Conservation (phyloP, 2,888 invertebrate species). For the Tinea pellionella region DNA sequence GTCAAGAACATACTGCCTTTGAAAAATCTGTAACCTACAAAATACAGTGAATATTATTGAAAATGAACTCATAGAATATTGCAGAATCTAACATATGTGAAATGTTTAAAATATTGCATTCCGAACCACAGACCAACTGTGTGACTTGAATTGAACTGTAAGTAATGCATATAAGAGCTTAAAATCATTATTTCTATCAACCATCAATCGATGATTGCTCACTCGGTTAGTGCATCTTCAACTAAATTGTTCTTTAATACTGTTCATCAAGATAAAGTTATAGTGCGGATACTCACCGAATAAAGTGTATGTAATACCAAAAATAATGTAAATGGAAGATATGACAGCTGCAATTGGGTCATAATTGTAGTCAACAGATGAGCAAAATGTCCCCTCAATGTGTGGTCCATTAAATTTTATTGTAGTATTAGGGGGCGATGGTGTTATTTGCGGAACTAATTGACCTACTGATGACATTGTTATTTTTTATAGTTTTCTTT, state of each 20-base stretch:
- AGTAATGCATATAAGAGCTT: too few relatives aligned
- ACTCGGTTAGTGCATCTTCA: too few relatives aligned
- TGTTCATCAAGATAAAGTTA: too few relatives aligned
- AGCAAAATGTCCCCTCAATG: slow-evolving; percentile 62
- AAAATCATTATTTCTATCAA: too few relatives aligned
- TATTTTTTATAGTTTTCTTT: not conserved
- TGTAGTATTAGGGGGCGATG: slow-evolving; percentile 52
- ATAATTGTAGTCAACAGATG: slow-evolving; percentile 71
- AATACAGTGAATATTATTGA: slow-evolving; percentile 12
- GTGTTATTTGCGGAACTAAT: slow-evolving; percentile 66
- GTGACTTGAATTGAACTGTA: too few relatives aligned
- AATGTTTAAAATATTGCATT: too few relatives aligned
- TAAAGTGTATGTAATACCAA: slow-evolving; percentile 86
- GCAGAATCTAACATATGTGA: too few relatives aligned
- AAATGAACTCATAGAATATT: not conserved
- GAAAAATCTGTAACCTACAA: slow-evolving; percentile 86
- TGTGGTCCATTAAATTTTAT: slow-evolving; percentile 46
- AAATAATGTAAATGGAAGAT: slow-evolving; percentile 79
- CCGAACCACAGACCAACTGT: too few relatives aligned
- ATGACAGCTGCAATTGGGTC: slow-evolving; percentile 74
- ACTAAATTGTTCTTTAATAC: too few relatives aligned
- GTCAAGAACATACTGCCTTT: slow-evolving; percentile 90
- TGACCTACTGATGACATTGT: slow-evolving; percentile 64
- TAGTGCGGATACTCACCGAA: slow-evolving; percentile 88
- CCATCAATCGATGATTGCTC: too few relatives aligned